A percentile compares a stretch with the other conserved stretches of the same genome.
Evolutionary conservation across 2,797 vertebrate genomes (phyloP).

Genomic region (Tinamus major): DNA sequence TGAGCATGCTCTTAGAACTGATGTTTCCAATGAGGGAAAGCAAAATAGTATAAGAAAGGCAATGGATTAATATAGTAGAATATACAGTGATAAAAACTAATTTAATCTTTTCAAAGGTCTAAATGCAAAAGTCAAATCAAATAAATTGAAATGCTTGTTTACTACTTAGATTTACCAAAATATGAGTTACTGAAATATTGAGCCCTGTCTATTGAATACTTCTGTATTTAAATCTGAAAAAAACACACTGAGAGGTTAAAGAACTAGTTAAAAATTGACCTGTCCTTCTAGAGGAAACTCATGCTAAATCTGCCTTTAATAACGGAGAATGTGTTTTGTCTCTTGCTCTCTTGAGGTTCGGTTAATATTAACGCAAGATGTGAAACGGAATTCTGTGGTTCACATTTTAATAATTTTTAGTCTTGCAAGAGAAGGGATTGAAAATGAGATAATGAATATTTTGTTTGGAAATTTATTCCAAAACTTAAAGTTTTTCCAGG

Average conservation of each 20-base stretch:
- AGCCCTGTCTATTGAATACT: not conserved
- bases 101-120: not conserved
- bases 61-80: not conserved
- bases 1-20: not conserved
- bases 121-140: not conserved
- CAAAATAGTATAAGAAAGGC: not conserved
- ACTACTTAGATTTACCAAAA: not conserved
- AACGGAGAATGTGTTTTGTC: not conserved
- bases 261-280: not conserved
- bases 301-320: conserved; percentile 24
- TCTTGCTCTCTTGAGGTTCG: not conserved
- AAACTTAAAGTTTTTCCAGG: not conserved
- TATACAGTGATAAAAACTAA: not conserved
- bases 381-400: conserved; percentile 19
- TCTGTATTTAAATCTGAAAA: conserved; percentile 10
- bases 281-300: not conserved
- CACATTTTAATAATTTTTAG: not conserved
- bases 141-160: not conserved
- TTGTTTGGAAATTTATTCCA: not conserved
- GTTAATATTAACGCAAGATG: conserved; percentile 41
- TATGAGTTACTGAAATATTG: not conserved
- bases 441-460: conserved; percentile 5
- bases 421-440: not conserved
- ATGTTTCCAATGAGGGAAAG: not conserved
- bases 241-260: not conserved